Evolutionary conservation across 2,888 invertebrate species (phyloP).

Genomic region (Scaptomyza caliginosa): DNA sequence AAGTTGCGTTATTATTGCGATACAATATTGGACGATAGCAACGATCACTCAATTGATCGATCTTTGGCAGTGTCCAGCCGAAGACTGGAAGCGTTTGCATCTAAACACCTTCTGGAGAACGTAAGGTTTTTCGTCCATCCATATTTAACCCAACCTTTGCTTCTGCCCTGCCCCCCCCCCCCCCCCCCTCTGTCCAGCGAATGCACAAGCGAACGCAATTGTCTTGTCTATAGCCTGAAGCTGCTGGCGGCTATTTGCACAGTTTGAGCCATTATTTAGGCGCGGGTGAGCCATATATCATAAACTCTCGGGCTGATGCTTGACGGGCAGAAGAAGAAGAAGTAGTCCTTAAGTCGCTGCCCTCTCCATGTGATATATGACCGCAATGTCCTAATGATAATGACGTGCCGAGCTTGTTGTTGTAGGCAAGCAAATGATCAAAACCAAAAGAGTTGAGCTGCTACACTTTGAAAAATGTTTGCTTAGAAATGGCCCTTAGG

Average conservation of each 20-base stretch:
- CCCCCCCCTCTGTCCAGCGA: neutral
- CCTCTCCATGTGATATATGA: constrained; percentile 65
- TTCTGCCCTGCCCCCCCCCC: no score
- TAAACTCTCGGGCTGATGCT: constrained; percentile 11
- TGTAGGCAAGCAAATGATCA: constrained; percentile 34
- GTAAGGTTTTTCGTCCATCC: neutral
- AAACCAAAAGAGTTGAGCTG: neutral
- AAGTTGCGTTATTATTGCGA: constrained; percentile 40
- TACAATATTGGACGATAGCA: constrained; percentile 20
- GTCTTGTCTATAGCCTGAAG: constrained; percentile 71
- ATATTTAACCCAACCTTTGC: no score
- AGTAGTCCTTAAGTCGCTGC: constrained; percentile 12
- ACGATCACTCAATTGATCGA: constrained; percentile 49
- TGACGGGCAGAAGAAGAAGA: constrained; percentile 26
- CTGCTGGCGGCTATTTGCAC: constrained; percentile 76
- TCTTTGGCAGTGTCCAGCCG: constrained; percentile 15
- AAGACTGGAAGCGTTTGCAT: constrained; percentile 81
- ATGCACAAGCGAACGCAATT: constrained; percentile 33
- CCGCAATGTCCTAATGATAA: constrained; percentile 69
- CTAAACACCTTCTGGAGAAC: constrained; percentile 81
- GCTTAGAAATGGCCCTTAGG: no score
- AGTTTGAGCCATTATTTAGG: constrained; percentile 68
- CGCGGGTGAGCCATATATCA: constrained; percentile 71
- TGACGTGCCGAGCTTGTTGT: constrained; percentile 58
- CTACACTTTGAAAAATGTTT: neutral